Evolutionary conservation across 2,797 vertebrate species (phyloP).

Genomic region (Rhodeus uyekii): DNA sequence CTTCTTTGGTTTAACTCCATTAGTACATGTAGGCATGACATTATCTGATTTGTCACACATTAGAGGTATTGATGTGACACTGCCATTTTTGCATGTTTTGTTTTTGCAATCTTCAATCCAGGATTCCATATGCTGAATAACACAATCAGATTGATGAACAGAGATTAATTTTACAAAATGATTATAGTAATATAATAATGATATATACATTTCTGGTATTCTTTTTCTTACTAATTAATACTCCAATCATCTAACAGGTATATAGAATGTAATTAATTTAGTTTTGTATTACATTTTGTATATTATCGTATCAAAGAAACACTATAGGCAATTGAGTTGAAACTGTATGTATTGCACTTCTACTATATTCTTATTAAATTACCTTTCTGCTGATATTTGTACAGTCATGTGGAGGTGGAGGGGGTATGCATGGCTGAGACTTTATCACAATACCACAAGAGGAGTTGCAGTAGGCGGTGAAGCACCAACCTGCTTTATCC

Average conservation of each 20-base stretch:
- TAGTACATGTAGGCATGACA: constrained; percentile 74
- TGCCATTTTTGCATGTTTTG: constrained; percentile 74
- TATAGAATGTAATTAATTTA: neutral
- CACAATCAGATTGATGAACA: neutral
- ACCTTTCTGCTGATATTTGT: constrained; percentile 67
- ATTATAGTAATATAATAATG: neutral
- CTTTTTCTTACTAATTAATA: neutral
- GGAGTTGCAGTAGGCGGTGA: neutral
- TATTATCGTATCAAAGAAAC: neutral
- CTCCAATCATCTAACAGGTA: neutral
- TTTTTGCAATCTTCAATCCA: constrained; percentile 77
- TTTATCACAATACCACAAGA: neutral
- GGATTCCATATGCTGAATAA: constrained; percentile 72
- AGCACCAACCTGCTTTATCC: constrained; percentile 29
- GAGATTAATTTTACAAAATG: neutral
- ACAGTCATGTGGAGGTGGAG: neutral
- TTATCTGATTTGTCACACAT: constrained; percentile 60
- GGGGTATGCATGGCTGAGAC: rapidly evolving
- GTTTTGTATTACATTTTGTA: neutral
- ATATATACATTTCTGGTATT: neutral
- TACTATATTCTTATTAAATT: constrained; percentile 10
- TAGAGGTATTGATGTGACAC: constrained; percentile 49
- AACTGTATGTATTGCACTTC: neutral
- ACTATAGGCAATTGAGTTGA: no score
- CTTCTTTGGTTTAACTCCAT: constrained; percentile 68